A percentile compares a stretch with the other conserved stretches of the same genome.
phyloP scores from a whole-genome alignment of 2,888 invertebrate species.

The Scelioninae gen. 2 region DNA sequence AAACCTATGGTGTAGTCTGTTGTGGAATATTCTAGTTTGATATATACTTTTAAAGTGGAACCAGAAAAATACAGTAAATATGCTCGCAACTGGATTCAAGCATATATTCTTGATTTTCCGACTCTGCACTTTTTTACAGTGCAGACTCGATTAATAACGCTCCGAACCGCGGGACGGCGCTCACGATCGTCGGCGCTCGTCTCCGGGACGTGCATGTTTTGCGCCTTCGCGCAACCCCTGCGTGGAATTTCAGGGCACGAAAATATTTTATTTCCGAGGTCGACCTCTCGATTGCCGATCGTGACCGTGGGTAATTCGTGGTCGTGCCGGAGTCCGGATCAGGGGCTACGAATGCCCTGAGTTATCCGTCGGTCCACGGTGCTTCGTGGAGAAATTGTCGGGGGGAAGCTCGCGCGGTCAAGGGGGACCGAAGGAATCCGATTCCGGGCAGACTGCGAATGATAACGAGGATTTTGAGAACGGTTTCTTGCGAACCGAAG shows the following conservation, averaged over 20 bases:
- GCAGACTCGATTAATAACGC: slow-evolving; percentile 55
- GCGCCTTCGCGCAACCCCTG: slow-evolving; percentile 53
- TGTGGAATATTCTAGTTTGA: too few relatives aligned
- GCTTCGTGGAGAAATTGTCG: slow-evolving; percentile 34
- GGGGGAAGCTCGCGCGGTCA: slow-evolving; percentile 19
- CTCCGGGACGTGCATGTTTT: slow-evolving; percentile 46
- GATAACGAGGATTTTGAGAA: too few relatives aligned
- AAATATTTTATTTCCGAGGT: slow-evolving; percentile 60
- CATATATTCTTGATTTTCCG: too few relatives aligned
- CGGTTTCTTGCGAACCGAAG: too few relatives aligned
- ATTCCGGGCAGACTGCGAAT: too few relatives aligned
- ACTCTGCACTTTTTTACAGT: too few relatives aligned
- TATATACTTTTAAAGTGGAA: too few relatives aligned
- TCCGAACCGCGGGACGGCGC: slow-evolving; percentile 54
- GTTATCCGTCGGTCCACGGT: slow-evolving; percentile 33
- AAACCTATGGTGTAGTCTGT: too few relatives aligned
- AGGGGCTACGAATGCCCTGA: slow-evolving; percentile 32
- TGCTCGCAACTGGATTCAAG: too few relatives aligned
- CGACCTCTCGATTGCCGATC: slow-evolving; percentile 58
- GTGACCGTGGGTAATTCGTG: slow-evolving; percentile 58
- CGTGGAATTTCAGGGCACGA: slow-evolving; percentile 60
- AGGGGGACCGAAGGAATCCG: too few relatives aligned
- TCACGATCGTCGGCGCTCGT: slow-evolving; percentile 55
- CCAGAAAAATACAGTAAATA: too few relatives aligned
- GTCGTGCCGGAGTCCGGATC: slow-evolving; percentile 45